Evolutionary conservation across 2,888 invertebrate genomes (phyloP).

Genomic region (Macropis europaea): DNA sequence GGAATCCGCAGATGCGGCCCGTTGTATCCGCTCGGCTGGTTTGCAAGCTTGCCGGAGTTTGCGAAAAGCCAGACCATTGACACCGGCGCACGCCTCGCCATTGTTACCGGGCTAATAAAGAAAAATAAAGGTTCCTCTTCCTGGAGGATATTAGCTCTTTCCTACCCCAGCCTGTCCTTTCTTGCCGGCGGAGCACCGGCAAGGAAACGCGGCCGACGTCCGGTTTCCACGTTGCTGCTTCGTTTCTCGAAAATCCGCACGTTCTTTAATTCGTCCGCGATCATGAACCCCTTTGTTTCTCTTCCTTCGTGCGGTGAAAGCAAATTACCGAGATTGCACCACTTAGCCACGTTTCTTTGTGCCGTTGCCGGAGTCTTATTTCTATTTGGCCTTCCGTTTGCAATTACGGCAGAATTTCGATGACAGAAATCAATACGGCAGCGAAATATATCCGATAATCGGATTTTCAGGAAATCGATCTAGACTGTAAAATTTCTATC

Average conservation of each 20-base stretch:
- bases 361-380: background rate
- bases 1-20: slow-evolving; percentile 58
- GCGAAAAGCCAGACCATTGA: slow-evolving; percentile 68
- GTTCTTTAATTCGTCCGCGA: slow-evolving; percentile 37
- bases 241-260: slow-evolving; percentile 28
- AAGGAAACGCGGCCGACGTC: slow-evolving; percentile 25
- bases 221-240: slow-evolving; percentile 39
- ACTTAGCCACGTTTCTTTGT: slow-evolving; percentile 12
- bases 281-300: slow-evolving; percentile 3
- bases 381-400: background rate
- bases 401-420: too few relatives aligned
- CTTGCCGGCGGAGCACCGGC: slow-evolving; percentile 8
- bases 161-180: slow-evolving; percentile 13
- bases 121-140: slow-evolving; percentile 70
- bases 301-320: slow-evolving; percentile 12
- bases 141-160: slow-evolving; percentile 67
- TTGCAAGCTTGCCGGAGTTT: slow-evolving; percentile 37
- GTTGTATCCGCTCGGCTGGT: slow-evolving; percentile 32
- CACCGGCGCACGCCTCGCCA: slow-evolving; percentile 51
- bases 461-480: too few relatives aligned
- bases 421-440: too few relatives aligned
- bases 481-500: too few relatives aligned
- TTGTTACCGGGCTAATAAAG: slow-evolving; percentile 71
- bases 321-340: slow-evolving; percentile 36
- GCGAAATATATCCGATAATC: too few relatives aligned